Evolutionary conservation across 1,140 invertebrate genomes (phyloP).

Genomic region (Brachystomella parvula): DNA sequence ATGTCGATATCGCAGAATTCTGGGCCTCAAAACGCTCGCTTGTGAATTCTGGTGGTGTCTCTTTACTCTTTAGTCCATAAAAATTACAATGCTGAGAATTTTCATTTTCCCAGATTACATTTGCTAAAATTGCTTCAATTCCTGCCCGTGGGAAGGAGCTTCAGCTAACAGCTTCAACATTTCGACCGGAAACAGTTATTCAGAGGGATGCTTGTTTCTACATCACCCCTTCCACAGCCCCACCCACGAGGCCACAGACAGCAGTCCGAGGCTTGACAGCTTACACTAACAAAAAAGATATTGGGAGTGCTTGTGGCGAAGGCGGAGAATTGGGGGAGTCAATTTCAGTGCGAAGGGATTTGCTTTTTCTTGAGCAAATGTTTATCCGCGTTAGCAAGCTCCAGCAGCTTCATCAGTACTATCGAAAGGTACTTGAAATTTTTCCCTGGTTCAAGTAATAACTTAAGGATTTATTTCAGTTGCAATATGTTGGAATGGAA

Average conservation of each 20-base stretch:
- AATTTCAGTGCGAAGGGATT: constrained; percentile 21
- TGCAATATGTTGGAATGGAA: neutral
- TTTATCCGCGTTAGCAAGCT: constrained; percentile 16
- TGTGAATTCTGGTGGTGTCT: too few species aligned
- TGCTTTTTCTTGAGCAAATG: constrained; percentile 26
- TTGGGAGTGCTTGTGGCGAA: too few species aligned
- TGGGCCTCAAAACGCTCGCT: too few species aligned
- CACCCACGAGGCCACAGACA: too few species aligned
- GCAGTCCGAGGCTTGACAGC: too few species aligned
- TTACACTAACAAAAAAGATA: too few species aligned
- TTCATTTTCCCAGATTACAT: constrained; percentile 30
- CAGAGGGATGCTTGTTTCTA: too few species aligned
- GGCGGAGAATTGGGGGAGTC: constrained; percentile 17
- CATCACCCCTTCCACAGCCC: too few species aligned
- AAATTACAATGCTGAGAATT: too few species aligned
- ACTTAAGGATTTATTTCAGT: neutral
- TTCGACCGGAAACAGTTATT: too few species aligned
- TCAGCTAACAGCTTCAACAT: neutral
- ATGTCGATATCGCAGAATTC: too few species aligned
- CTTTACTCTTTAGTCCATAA: too few species aligned
- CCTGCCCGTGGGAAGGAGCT: neutral
- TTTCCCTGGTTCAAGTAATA: neutral
- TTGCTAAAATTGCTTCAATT: constrained; percentile 27
- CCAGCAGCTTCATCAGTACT: constrained; percentile 7
- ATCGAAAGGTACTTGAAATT: constrained; percentile 9